Base-by-base conservation (phyloP, 2,888 invertebrate species). In the Lochmaea capreae region DNA sequence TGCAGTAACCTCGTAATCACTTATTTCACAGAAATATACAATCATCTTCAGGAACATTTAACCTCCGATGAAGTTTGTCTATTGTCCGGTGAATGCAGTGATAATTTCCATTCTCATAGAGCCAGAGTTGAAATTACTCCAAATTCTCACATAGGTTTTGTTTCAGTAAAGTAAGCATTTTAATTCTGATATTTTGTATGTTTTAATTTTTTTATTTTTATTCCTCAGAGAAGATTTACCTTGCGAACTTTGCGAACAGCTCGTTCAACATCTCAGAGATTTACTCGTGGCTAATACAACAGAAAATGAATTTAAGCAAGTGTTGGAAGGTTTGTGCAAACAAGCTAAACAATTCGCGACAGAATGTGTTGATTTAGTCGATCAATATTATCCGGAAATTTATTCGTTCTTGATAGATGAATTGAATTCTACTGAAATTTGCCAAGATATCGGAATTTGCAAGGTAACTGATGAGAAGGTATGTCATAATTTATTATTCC, bases 241-340 rank as follows among this genome's bases (percentile, higher is more conserved):
- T 0, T 97, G 97, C 85, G 94, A 96, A 81, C 89, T 97, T 71
- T 97, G 97, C 86, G 92, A 95, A 81, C 94, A 95, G 85, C 87
- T 97, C 66, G 93, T 96, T 0, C 88, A 88, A 26, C 96, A 97
- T 86, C 88, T 96, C 79, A 91, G 93, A 76, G 94, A 96, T 84
- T 89, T 95, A 8, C 86, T 97, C 33, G 89, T 95, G 42, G 93
- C 96, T 18, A 96, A 97, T 85, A 95, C 96, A 0, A 96, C 97
- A 0, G 94, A 94, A 86, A 81, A 88, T 0, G 95, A 97, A 87
- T 97, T 97, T 87, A 91, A 93, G 85, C 89, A 90, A 82, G 92
- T 96, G 0, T 84, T 95, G 14, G 89, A 91, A 83, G 94, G 96
- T 74, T 88, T 96, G 5, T 96, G 96, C 88, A 93, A 93, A 78